Base-by-base conservation (phyloP, 2,888 invertebrate species). In the Opisthograptis luteolata region DNA sequence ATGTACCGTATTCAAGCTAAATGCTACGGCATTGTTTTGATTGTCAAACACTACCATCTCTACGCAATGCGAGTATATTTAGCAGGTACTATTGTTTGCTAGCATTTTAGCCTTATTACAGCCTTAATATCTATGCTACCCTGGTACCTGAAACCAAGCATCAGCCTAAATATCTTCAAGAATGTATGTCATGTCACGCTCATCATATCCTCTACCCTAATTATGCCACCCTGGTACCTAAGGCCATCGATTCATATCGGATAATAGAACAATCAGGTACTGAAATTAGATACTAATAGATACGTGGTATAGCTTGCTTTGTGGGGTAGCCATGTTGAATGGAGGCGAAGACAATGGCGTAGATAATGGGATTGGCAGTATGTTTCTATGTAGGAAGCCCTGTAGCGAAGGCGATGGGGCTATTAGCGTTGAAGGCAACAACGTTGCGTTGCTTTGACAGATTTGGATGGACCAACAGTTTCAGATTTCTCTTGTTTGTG, bases 181-280 rank as follows among this genome's bases (percentile, higher is more conserved):
- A 43, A 50, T 40, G 32, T 43, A 49, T 43, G 32, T 43, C 32
- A 13, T 34, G 24, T 50, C 50, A 50, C 49, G 39, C 32, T 40
- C 50, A 35, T 39, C 43, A 28, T 25, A 36, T 28, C 50, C 19
- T 47, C 46, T 45, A 34, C 13, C 52, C 53, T 50, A 53, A 55
- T 59, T 48, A 47, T 35, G 49, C 43, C 19, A 12, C 49, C 49
- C 49, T 51, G 30, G 48, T 59, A 56, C 48, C 44, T 46, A 47
- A 45, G 36, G 32, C 32, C 30, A 28, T 50, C 32, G 35, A 35
- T 46, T 43, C 30, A 22, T n/a, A n/a, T n/a, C 7, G 22, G 39
- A 46, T 49, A 55, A 51, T 37, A 37, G 53, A 43, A 56, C 56
- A 54, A 53, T 55, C 35, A 28, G 5, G 27, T 30, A 40, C 19